Conservation (phyloP, 2,113 vertebrate species). For the Gymnobelideus leadbeateri region DNA sequence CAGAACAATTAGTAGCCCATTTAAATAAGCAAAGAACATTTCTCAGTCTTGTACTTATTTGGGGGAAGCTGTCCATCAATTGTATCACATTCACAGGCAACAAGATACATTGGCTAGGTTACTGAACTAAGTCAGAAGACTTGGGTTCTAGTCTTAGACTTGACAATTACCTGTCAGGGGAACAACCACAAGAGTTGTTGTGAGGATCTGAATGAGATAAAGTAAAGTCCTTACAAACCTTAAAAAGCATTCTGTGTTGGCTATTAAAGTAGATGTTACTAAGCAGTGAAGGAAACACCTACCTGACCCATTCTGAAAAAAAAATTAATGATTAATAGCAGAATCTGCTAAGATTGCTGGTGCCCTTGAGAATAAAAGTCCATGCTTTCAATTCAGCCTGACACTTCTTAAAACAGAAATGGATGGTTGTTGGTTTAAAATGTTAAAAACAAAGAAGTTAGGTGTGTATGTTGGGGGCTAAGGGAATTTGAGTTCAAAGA, state of each 20-base stretch:
- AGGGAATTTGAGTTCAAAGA: background rate
- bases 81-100: background rate
- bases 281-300: background rate
- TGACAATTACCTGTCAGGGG: background rate
- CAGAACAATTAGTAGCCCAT: background rate
- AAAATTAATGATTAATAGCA: background rate
- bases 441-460: background rate
- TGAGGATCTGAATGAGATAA: background rate
- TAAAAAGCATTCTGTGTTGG: background rate
- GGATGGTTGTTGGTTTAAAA: background rate
- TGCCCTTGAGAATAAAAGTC: slow-evolving; percentile 13
- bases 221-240: background rate
- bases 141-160: background rate
- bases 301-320: background rate
- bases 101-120: background rate
- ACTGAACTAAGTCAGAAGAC: background rate
- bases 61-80: background rate
- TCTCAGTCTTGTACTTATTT: background rate
- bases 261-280: background rate
- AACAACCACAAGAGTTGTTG: background rate
- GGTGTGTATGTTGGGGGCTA: background rate
- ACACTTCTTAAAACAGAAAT: slow-evolving; percentile 11
- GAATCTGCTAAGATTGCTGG: background rate
- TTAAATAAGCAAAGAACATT: background rate
- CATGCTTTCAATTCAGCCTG: background rate